Conservation (phyloP, 2,888 invertebrate genomes). For the Hydraecia micacea region DNA sequence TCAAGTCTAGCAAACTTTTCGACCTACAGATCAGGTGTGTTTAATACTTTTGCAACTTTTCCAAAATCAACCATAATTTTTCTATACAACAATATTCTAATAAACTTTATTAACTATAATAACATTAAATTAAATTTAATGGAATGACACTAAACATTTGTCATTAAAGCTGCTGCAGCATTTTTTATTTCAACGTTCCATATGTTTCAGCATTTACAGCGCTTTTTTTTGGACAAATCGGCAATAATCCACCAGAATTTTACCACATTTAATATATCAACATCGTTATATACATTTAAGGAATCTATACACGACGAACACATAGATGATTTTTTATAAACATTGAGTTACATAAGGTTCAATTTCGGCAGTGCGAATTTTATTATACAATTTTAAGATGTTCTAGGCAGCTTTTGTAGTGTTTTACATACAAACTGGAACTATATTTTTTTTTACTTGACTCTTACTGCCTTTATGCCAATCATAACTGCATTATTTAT, state of each 20-base stretch:
- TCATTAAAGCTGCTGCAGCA: constrained; percentile 42
- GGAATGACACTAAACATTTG: constrained; percentile 63
- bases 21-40: neutral
- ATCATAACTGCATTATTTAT: constrained; percentile 16
- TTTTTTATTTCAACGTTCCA: constrained; percentile 5
- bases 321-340: constrained; percentile 34
- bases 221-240: constrained; percentile 46
- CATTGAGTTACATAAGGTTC: neutral
- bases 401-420: constrained; percentile 4
- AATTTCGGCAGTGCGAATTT: constrained; percentile 18
- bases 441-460: neutral
- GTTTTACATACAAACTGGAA: neutral
- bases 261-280: constrained; percentile 51
- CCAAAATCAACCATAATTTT: constrained; percentile 43
- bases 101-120: constrained; percentile 55
- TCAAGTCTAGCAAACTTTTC: neutral
- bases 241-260: constrained; percentile 49
- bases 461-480: neutral
- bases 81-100: constrained; percentile 58
- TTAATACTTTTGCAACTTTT: constrained; percentile 33
- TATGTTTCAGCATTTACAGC: constrained; percentile 39
- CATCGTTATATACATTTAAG: constrained; percentile 34
- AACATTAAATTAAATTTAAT: constrained; percentile 55
- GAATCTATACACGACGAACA: constrained; percentile 49
- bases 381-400: neutral